phyloP scores from a whole-genome alignment of 2,888 invertebrate genomes.

The Drosophila barbarae region DNA sequence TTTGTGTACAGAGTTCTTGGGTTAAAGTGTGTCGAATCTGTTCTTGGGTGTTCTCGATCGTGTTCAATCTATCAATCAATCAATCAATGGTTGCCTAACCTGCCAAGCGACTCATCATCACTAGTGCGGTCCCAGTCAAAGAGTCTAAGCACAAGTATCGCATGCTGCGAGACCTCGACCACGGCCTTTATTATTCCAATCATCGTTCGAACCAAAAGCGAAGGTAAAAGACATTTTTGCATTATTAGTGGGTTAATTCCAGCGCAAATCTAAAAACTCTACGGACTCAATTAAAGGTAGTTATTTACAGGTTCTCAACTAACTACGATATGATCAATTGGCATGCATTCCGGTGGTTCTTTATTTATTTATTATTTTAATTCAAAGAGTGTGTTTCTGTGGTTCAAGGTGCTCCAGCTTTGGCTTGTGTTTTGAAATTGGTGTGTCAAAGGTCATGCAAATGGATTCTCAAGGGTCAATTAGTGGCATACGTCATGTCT shows the following conservation, averaged over 20 bases:
- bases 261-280: constrained; percentile 23
- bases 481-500: constrained; percentile 3
- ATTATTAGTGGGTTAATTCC: constrained; percentile 38
- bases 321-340: constrained; percentile 31
- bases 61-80: constrained; percentile 25
- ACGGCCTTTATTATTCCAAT: constrained; percentile 80
- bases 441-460: constrained; percentile 34
- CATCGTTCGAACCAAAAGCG: constrained; percentile 32
- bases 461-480: not conserved
- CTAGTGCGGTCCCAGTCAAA: constrained; percentile 96
- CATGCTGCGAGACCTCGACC: constrained; percentile 82
- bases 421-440: constrained; percentile 15
- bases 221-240: constrained; percentile 36
- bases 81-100: constrained; percentile 82
- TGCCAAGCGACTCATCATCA: constrained; percentile 95
- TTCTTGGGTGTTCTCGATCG: constrained; percentile 11
- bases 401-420: constrained; percentile 27
- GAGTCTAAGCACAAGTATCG: constrained; percentile 84
- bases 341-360: constrained; percentile 28
- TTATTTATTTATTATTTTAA: not conserved
- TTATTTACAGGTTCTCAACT: constrained; percentile 30
- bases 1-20: constrained; percentile 7
- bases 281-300: constrained; percentile 3
- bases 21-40: not conserved
- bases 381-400: constrained; percentile 20